Evolutionary conservation across 1,140 invertebrate genomes (phyloP), one percentile per base, ranked within the genome.

Genomic region (Sipha flava): DNA sequence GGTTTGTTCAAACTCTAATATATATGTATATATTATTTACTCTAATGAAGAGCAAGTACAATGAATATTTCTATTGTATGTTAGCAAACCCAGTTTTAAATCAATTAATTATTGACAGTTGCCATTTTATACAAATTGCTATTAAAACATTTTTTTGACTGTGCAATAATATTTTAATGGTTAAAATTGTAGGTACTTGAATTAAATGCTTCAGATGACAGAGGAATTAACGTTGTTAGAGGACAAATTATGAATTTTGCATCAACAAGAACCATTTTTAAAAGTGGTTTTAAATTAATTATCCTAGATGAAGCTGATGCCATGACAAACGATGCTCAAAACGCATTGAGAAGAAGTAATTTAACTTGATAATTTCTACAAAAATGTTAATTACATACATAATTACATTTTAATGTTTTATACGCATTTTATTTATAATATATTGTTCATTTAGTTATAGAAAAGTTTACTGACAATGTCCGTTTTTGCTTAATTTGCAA

Each of bases 321-420:
- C 2, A 99, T 99, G 98, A 99, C 98, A 3, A 95, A 96, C 85
- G 97, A 99, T 91, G 98, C 98, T 4, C 98, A 99, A 86, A 99
- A 98, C 91, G 97, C 98, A 40, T 87, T 99, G 2, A 89, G 97
- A 83, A 91, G 98, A 91, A 96, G 95, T 96, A 88, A 64, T 64
- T 29, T 26, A 16, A 47, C 6, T 73, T 43, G 5, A 34, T 37
- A 21, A 6, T 59, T 59, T 3, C 21, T 21, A 72, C 18, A 16
- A 47, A 34, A 23, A 43, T 43, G 9, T 12, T 43, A 72, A 47
- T 14, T 21, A 62, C n/a, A 12, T 40, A 64, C 6, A 29, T 59
- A 45, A 23, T 10, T 59, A n/a, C n/a, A n/a, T n/a, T 21, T n/a
- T 29, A 45, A 31, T 34, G 18, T 10, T 6, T 37, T n/a, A n/a